phyloP scores from a whole-genome alignment of 2,888 invertebrate species.

The Ferrisia virgata region DNA sequence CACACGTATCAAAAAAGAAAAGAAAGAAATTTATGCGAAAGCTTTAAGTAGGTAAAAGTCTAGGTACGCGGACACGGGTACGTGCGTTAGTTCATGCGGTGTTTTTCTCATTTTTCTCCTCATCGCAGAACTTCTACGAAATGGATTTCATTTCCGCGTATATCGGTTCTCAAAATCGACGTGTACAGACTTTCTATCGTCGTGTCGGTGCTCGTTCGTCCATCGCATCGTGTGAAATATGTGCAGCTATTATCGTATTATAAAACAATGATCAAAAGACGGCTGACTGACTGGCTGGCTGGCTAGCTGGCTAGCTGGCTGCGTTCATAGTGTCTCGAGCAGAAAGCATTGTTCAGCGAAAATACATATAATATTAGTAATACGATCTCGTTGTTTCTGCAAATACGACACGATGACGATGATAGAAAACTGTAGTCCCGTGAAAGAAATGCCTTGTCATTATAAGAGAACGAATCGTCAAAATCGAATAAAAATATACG shows the following conservation, averaged over 20 bases:
- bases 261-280: not conserved
- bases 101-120: not conserved
- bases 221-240: not conserved
- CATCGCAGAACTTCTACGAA: not conserved
- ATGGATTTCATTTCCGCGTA: not conserved
- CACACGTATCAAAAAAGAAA: not conserved
- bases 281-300: too few species aligned
- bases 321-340: not conserved
- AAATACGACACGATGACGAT: not conserved
- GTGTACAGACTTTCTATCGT: not conserved
- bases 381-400: not conserved
- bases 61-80: not conserved
- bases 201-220: too few species aligned
- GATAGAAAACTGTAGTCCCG: not conserved
- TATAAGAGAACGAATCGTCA: not conserved
- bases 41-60: not conserved
- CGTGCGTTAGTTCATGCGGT: not conserved
- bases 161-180: not conserved
- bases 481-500: not conserved
- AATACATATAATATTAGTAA: not conserved
- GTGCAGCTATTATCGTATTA: not conserved
- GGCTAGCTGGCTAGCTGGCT: too few species aligned
- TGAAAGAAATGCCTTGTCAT: not conserved
- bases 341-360: not conserved
- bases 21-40: not conserved